Conservation (phyloP, 2,113 vertebrate genomes). For the Gadus macrocephalus region DNA sequence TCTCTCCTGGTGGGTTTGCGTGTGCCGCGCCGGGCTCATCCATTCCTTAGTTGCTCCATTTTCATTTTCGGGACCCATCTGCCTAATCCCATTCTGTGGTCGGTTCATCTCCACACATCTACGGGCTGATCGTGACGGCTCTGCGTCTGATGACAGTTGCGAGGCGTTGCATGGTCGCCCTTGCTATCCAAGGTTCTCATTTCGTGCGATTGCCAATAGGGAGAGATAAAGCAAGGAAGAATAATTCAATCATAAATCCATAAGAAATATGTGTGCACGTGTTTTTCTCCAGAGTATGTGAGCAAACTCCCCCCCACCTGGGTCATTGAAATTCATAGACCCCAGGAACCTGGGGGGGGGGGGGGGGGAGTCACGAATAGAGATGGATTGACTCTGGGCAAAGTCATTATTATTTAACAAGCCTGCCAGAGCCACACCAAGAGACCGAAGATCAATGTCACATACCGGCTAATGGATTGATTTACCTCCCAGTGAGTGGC, state of each 20-base stretch:
- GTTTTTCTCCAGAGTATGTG: not conserved
- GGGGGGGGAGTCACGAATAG: constrained; percentile 21
- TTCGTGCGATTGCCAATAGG: too few relatives aligned
- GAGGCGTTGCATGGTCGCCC: too few relatives aligned
- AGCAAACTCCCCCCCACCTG: constrained; percentile 1
- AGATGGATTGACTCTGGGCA: constrained; percentile 39
- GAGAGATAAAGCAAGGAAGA: too few relatives aligned
- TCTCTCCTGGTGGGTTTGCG: not conserved
- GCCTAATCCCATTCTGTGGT: too few relatives aligned
- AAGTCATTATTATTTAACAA: constrained; percentile 55
- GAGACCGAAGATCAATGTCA: constrained; percentile 45
- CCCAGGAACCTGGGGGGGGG: not conserved
- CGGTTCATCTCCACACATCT: too few relatives aligned
- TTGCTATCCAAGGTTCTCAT: too few relatives aligned
- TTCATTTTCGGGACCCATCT: not conserved
- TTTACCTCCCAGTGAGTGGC: constrained; percentile 44
- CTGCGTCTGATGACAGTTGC: too few relatives aligned
- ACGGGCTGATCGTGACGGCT: too few relatives aligned
- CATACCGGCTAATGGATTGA: constrained; percentile 43
- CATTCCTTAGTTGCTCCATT: not conserved
- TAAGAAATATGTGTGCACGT: constrained; percentile 5
- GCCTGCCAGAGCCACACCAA: constrained; percentile 27
- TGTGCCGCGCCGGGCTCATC: constrained; percentile 3
- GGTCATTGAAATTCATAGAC: constrained; percentile 39
- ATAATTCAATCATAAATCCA: too few relatives aligned